Conservation (phyloP, 2,888 invertebrate genomes). For the Lasius fuliginosus region DNA sequence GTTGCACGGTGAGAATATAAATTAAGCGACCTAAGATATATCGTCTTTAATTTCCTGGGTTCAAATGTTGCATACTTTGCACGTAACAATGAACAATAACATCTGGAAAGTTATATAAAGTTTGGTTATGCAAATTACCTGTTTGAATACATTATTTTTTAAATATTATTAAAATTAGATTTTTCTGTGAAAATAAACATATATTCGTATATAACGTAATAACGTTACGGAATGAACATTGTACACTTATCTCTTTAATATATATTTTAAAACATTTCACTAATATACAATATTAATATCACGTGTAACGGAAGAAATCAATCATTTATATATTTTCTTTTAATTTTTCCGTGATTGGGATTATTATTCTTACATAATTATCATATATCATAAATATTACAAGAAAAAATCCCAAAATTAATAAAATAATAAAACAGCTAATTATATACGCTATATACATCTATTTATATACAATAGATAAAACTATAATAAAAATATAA, state of each 20-base stretch:
- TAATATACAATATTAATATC: not conserved
- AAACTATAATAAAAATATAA: not conserved
- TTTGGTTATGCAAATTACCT: not conserved
- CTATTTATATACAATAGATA: not conserved
- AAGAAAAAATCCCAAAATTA: not conserved
- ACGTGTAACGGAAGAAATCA: not conserved
- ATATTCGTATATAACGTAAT: not conserved
- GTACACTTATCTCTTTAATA: not conserved
- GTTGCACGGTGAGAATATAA: constrained; percentile 23
- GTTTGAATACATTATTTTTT: not conserved
- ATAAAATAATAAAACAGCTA: constrained; percentile 1
- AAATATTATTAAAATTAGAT: not conserved
- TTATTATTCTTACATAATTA: not conserved
- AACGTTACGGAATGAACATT: not conserved
- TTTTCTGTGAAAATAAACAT: not conserved
- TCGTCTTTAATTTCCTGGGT: constrained; percentile 41
- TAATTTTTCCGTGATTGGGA: not conserved
- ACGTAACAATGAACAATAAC: constrained; percentile 12
- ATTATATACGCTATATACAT: not conserved
- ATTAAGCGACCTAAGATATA: constrained; percentile 35
- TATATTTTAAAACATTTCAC: not conserved
- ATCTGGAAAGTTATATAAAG: constrained; percentile 12
- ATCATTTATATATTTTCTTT: not conserved
- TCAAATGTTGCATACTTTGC: constrained; percentile 21
- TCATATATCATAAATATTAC: not conserved